These are phyloP conservation scores for Pseudochirops corinnae DNA, from an alignment of 2,797 vertebrate species.

Conservation along the genomic window DNA sequence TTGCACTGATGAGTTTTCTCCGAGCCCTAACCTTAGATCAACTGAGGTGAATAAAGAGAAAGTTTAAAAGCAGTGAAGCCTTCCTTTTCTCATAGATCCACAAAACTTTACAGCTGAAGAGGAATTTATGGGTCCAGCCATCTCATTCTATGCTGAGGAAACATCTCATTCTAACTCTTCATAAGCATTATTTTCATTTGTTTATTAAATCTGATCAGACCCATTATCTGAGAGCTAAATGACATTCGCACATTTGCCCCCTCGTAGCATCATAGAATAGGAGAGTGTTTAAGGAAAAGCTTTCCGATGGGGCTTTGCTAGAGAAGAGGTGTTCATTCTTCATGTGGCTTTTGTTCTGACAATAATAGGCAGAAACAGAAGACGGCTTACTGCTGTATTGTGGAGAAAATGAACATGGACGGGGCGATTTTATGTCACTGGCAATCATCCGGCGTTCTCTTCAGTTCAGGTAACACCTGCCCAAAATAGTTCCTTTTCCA, in stretches of 20 bases:
- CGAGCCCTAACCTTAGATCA: neutral
- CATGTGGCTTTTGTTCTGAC: conserved; percentile 55
- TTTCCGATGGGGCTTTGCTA: conserved; percentile 1
- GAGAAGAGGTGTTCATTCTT: neutral
- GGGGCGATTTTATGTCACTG: conserved; percentile 94
- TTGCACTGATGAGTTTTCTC: neutral
- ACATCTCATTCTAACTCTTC: neutral
- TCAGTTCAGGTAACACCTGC: conserved; percentile 92
- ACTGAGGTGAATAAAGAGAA: neutral
- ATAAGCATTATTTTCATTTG: neutral
- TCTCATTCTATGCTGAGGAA: neutral
- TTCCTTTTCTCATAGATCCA: neutral
- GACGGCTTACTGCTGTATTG: conserved; percentile 95
- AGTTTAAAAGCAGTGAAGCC: neutral
- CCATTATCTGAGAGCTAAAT: neutral
- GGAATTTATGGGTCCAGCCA: neutral
- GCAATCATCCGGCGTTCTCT: conserved; percentile 90
- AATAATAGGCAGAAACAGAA: conserved; percentile 90
- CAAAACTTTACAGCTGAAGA: neutral
- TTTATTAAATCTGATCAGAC: neutral
- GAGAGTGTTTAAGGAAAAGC: neutral
- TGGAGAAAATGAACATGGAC: conserved; percentile 94
- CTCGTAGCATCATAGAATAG: neutral
- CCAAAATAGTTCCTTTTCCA: neutral
- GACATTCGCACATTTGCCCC: neutral